phyloP scores from a whole-genome alignment of 2,797 vertebrate species.

The Peromyscus nudipes region DNA sequence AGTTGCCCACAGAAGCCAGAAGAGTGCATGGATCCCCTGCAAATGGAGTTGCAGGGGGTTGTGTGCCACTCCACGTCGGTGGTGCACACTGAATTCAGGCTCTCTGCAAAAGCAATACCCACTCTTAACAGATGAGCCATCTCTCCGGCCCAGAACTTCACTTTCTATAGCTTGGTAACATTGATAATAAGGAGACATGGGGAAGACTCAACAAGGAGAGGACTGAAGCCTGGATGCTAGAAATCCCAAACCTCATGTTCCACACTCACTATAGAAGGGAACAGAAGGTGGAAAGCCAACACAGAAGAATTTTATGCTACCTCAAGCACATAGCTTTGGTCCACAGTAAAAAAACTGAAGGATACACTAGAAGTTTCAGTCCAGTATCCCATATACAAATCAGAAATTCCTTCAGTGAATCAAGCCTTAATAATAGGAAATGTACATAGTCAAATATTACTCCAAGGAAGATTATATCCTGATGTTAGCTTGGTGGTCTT shows the following conservation, averaged over 20 bases:
- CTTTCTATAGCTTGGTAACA: background rate
- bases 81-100: background rate
- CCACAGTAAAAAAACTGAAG: background rate
- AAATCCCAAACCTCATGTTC: background rate
- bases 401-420: background rate
- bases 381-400: background rate
- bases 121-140: background rate
- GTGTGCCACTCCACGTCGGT: background rate
- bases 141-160: background rate
- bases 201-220: background rate
- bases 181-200: background rate
- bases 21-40: background rate
- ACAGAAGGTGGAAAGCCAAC: background rate
- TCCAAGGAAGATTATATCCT: background rate
- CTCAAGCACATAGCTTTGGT: background rate
- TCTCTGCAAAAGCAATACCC: background rate
- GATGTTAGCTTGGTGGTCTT: background rate
- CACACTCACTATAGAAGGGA: background rate
- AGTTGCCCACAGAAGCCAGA: background rate
- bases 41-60: background rate
- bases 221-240: background rate
- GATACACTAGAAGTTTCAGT: background rate
- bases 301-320: background rate
- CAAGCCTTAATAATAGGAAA: background rate
- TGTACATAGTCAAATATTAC: background rate